A percentile compares a stretch with the other conserved stretches of the same genome.
Conservation (phyloP, 2,888 invertebrate genomes). For the Syrista parreyssii region DNA sequence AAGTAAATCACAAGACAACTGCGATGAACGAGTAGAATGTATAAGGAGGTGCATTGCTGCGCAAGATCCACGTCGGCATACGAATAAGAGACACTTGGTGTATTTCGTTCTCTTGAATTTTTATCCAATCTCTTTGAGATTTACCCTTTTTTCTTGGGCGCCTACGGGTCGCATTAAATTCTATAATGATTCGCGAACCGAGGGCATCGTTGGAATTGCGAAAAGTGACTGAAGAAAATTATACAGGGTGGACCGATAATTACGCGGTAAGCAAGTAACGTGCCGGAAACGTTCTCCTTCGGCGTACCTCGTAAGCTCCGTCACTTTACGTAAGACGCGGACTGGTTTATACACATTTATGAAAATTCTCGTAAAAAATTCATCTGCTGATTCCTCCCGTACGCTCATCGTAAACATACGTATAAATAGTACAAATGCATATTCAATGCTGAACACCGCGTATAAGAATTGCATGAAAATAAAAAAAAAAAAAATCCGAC, state of each 20-base stretch:
- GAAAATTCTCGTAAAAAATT: neutral
- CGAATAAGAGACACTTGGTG: neutral
- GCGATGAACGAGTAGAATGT: constrained; percentile 44
- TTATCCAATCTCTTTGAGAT: neutral
- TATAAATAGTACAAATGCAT: neutral
- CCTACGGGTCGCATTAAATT: neutral
- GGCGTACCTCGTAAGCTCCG: neutral
- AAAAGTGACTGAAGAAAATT: neutral
- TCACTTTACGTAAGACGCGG: neutral
- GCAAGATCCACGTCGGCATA: constrained; percentile 21
- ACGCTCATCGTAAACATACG: neutral
- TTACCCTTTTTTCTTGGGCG: no score
- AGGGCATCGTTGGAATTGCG: neutral
- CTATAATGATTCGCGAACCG: neutral
- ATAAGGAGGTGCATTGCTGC: constrained; percentile 48
- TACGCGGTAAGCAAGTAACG: neutral
- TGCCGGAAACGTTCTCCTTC: constrained; percentile 3
- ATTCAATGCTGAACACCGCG: neutral
- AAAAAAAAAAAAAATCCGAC: neutral
- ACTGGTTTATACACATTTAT: neutral
- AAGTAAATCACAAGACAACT: constrained; percentile 39
- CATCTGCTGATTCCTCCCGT: neutral
- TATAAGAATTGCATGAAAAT: neutral
- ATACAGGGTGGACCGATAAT: constrained; percentile 2
- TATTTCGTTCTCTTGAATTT: neutral